Evolutionary conservation across 1,140 invertebrate species (phyloP), one percentile per base, ranked within the genome.

Genomic region (Ericerus pela): DNA sequence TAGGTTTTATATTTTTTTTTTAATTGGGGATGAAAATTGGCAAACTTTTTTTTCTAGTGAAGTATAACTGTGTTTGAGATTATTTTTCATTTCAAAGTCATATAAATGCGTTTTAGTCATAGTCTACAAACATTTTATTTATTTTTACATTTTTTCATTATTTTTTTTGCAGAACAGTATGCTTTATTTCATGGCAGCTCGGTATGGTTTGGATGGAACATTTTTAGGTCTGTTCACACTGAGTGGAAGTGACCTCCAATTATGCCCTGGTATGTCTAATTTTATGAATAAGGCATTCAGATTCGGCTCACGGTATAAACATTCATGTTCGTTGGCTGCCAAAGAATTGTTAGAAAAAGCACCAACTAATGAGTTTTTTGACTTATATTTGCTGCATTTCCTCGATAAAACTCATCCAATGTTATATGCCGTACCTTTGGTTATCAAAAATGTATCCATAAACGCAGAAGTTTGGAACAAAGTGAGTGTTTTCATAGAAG

Each of bases 361-460:
- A 59, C 16, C 24, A 16, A 64, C 73, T 64, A 64, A 73, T 55
- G 62, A 74, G 64, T 75, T 84, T 67, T 71, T 72, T 62, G 74
- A 76, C 53, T 68, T 79, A 4, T 84, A 73, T 67, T 67, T 80
- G 37, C 67, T 70, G 53, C 76, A 73, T 63, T 68, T 56, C 51
- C 65, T 73, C n/a, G 65, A 68, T 36, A 69, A 67, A 8, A 53
- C 41, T n/a, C 69, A 68, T 58, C 65, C 65, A 30, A 63, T 73
- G 58, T 63, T 82, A 12, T 75, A 78, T 62, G 66, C 74, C 31
- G 62, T 83, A 18, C 81, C 82, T 5, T 65, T 83, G 18, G 66
- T 76, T 54, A 69, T 77, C 22, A 64, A 64, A 16, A 76, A 70
- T 12, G 58, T 65, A 8, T 60, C 62, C 56, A 41, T 62, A 30